These are phyloP conservation scores for Elegia similella DNA, from an alignment of 2,888 invertebrate genomes.

Conservation along the genomic window DNA sequence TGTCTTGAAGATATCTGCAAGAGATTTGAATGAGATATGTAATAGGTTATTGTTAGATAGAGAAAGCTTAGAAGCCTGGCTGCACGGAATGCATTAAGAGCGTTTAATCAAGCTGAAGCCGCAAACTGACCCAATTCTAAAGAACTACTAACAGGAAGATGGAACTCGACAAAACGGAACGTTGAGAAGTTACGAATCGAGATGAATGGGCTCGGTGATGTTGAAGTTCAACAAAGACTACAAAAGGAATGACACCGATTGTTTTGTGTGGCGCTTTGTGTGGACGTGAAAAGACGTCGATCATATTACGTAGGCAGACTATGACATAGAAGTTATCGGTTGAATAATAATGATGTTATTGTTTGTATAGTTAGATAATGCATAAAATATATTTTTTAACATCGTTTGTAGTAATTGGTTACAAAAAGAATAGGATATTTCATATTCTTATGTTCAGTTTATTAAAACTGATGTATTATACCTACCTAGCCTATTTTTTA, in stretches of 20 bases:
- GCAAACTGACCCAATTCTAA: background rate
- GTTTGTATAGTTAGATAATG: background rate
- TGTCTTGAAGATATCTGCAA: too few species aligned
- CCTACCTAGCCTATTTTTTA: too few species aligned
- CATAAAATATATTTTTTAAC: background rate
- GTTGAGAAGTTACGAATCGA: slow-evolving; percentile 11
- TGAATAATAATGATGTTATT: slow-evolving; percentile 11
- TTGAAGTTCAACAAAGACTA: slow-evolving; percentile 6
- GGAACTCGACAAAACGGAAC: background rate
- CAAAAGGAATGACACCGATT: slow-evolving; percentile 13
- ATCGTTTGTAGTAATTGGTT: too few species aligned
- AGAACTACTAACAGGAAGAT: slow-evolving; percentile 8
- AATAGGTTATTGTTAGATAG: background rate
- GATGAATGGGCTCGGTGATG: slow-evolving; percentile 12
- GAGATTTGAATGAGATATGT: too few species aligned
- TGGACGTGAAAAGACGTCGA: slow-evolving; percentile 3
- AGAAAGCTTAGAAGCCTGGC: background rate
- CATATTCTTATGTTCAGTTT: too few species aligned
- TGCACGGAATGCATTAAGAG: background rate
- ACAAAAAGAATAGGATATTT: too few species aligned
- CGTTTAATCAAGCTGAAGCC: background rate
- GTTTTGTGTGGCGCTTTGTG: slow-evolving; percentile 9
- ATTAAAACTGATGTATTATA: too few species aligned
- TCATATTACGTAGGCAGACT: slow-evolving; percentile 8
- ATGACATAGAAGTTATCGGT: slow-evolving; percentile 3